Percentiles rank a stretch among this genome's conserved stretches.
phyloP scores from a whole-genome alignment of 2,888 invertebrate genomes.

The Dryomyza anilis region DNA sequence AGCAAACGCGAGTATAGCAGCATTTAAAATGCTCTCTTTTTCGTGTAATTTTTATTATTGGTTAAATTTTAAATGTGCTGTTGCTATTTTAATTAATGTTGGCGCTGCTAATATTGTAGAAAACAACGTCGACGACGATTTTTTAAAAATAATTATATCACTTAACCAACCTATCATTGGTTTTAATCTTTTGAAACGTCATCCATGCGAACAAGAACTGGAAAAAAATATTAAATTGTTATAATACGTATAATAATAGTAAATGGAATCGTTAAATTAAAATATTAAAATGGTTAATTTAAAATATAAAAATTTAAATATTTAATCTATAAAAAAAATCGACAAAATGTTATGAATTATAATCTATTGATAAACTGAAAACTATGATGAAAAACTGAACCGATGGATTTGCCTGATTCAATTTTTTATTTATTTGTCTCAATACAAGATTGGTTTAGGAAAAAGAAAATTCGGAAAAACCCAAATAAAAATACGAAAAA shows the following conservation, averaged over 20 bases:
- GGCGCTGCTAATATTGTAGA: slow-evolving; percentile 5
- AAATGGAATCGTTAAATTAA: no score
- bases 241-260: not conserved
- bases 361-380: no score
- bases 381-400: no score
- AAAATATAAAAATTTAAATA: not conserved
- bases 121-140: not conserved
- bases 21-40: slow-evolving; percentile 35
- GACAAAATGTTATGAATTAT: no score
- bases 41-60: not conserved
- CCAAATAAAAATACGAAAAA: no score
- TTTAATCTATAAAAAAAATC: no score
- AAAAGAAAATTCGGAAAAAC: no score
- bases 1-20: slow-evolving; percentile 30
- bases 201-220: not conserved
- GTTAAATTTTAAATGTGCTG: slow-evolving; percentile 9
- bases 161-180: slow-evolving; percentile 6
- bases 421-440: no score
- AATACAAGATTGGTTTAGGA: no score
- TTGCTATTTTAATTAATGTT: slow-evolving; percentile 10
- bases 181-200: slow-evolving; percentile 3
- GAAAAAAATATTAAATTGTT: not conserved
- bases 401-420: no score
- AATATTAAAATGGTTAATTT: not conserved
- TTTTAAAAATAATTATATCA: slow-evolving; percentile 8